phyloP scores from a whole-genome alignment of 1,140 invertebrate species.

The Chionoecetes opilio region DNA sequence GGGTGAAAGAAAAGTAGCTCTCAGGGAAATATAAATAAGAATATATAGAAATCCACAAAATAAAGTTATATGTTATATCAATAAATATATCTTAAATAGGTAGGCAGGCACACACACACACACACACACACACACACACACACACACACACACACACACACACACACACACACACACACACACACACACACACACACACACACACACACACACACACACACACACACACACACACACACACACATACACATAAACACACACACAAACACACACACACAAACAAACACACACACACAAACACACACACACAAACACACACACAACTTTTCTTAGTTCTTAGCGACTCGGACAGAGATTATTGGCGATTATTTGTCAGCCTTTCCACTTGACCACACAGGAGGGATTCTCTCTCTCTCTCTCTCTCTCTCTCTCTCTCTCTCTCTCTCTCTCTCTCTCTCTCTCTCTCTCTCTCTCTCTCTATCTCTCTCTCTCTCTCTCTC shows the following conservation, averaged over 20 bases:
- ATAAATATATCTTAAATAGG: not conserved
- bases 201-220: slow-evolving; percentile 46
- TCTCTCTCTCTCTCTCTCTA: slow-evolving; percentile 32
- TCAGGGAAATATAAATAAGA: not conserved
- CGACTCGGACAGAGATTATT: slow-evolving; percentile 58
- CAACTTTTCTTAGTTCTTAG: not conserved
- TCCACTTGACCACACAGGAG: slow-evolving; percentile 69
- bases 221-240: slow-evolving; percentile 38
- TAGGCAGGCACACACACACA: not conserved
- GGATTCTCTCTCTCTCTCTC: slow-evolving; percentile 45
- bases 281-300: slow-evolving; percentile 52
- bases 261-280: slow-evolving; percentile 45
- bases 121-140: slow-evolving; percentile 44
- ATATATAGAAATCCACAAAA: not conserved
- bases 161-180: no score
- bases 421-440: slow-evolving; percentile 24
- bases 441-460: slow-evolving; percentile 30
- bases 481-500: slow-evolving; percentile 30
- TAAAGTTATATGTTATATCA: no score
- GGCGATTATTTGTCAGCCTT: slow-evolving; percentile 74
- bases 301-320: slow-evolving; percentile 45
- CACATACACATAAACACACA: slow-evolving; percentile 3
- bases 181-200: no score
- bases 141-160: slow-evolving; percentile 33
- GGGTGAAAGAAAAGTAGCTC: not conserved